These are phyloP conservation scores for Sphaeramia orbicularis DNA, from an alignment of 2,797 vertebrate species.

Conservation along the genomic window DNA sequence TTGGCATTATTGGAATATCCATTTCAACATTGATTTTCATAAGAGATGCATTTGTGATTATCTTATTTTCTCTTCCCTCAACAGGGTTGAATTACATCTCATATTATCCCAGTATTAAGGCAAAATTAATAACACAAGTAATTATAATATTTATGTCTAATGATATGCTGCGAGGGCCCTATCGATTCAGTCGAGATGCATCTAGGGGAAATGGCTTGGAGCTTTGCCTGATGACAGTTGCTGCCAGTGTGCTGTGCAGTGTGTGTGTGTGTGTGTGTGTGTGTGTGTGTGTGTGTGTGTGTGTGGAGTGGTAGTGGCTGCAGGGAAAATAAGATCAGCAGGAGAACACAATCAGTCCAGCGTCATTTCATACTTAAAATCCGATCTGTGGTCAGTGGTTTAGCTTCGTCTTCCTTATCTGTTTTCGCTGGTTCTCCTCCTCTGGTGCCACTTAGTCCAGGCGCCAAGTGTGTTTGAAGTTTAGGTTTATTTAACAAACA, in stretches of 20 bases:
- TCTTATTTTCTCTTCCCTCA: slow-evolving; percentile 84
- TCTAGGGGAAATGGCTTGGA: slow-evolving; percentile 65
- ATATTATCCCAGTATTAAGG: slow-evolving; percentile 84
- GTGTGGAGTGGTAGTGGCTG: slow-evolving; percentile 3
- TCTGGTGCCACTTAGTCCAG: slow-evolving; percentile 1
- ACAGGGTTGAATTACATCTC: slow-evolving; percentile 82
- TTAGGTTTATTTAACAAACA: slow-evolving; percentile 13
- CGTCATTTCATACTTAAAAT: slow-evolving; percentile 50
- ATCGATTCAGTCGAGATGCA: slow-evolving; percentile 81
- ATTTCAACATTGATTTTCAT: slow-evolving; percentile 84
- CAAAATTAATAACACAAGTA: slow-evolving; percentile 86
- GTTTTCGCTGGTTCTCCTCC: slow-evolving; percentile 40
- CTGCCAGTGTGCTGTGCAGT: slow-evolving; percentile 40
- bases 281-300: too few species aligned
- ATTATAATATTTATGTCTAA: slow-evolving; percentile 86
- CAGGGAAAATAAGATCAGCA: slow-evolving; percentile 51
- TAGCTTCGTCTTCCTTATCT: slow-evolving; percentile 18
- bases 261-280: too few species aligned
- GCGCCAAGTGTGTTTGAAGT: slow-evolving; percentile 38
- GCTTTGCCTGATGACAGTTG: slow-evolving; percentile 73
- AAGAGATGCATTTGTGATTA: slow-evolving; percentile 87
- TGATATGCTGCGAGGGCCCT: slow-evolving; percentile 77
- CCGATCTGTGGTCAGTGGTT: slow-evolving; percentile 39
- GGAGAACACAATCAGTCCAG: slow-evolving; percentile 44
- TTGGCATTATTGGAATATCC: slow-evolving; percentile 81